A percentile compares a stretch with the other conserved stretches of the same genome.
Evolutionary conservation across 2,113 vertebrate genomes (phyloP).

Genomic region (Oncorhynchus mykiss): DNA sequence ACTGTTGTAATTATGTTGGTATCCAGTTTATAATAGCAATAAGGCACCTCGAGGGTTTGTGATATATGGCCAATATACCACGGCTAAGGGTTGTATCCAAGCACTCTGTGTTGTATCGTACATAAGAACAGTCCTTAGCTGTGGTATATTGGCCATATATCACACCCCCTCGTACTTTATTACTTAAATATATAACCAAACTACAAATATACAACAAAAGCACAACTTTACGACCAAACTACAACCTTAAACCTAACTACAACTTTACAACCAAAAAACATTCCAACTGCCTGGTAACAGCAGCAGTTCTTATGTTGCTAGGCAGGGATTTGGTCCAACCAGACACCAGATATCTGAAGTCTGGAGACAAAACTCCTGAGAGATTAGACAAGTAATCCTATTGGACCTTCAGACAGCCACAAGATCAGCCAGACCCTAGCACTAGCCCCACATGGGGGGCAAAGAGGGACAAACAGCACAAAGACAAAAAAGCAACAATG

Average conservation of each 20-base stretch:
- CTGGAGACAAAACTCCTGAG: conserved; percentile 17
- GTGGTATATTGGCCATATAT: no score
- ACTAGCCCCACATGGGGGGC: background rate
- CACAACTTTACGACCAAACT: background rate
- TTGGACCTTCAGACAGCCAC: conserved; percentile 50
- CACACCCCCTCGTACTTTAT: no score
- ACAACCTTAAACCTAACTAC: background rate
- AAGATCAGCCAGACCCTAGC: conserved; percentile 5
- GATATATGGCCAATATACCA: no score
- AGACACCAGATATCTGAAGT: background rate
- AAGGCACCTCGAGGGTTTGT: no score
- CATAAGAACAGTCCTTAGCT: no score
- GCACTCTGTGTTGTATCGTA: no score
- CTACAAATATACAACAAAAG: background rate
- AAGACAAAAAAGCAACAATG: background rate
- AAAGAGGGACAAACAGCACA: background rate
- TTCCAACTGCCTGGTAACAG: background rate
- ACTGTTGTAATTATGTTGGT: no score
- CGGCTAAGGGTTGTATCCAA: no score
- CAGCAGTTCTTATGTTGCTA: background rate
- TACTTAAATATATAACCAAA: no score
- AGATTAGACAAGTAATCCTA: conserved; percentile 61
- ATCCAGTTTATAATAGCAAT: no score
- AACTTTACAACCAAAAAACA: background rate
- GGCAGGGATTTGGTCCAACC: background rate